phyloP scores from a whole-genome alignment of 2,888 invertebrate species.

The Cataglyphis cursor region DNA sequence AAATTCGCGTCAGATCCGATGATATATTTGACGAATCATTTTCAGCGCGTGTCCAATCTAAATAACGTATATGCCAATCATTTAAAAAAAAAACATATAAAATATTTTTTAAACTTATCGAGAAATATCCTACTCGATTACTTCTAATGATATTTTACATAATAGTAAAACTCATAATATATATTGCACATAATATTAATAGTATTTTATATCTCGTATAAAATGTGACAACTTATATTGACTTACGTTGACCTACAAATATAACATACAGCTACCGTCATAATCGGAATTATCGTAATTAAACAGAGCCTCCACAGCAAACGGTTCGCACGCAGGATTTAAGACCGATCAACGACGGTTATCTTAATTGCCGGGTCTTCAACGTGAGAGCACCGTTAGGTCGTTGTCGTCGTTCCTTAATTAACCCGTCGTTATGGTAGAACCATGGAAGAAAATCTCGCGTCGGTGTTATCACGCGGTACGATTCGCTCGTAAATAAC shows the following conservation, averaged over 20 bases:
- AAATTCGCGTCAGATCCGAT: conserved; percentile 19
- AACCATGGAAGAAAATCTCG: conserved; percentile 37
- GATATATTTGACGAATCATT: conserved; percentile 55
- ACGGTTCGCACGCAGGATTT: neutral
- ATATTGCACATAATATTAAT: neutral
- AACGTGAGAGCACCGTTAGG: conserved; percentile 75
- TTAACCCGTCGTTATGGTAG: conserved; percentile 69
- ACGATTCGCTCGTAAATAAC: conserved; percentile 56
- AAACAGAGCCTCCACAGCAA: neutral
- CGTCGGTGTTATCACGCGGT: conserved; percentile 62
- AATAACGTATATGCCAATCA: neutral
- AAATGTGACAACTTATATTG: neutral
- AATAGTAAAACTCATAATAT: neutral
- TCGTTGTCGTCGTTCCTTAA: conserved; percentile 74
- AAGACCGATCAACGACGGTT: conserved; percentile 62
- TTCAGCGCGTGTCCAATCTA: conserved; percentile 42
- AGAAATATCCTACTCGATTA: neutral
- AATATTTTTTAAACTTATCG: neutral
- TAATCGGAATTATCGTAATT: neutral
- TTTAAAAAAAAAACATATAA: neutral
- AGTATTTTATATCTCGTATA: neutral
- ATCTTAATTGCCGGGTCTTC: conserved; percentile 74
- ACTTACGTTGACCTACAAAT: neutral
- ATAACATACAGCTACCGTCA: neutral
- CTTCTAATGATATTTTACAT: neutral